A percentile compares a stretch with the other conserved stretches of the same genome.
These are phyloP conservation scores for Anguilla anguilla DNA, from an alignment of 2,797 vertebrate species.

Conservation along the genomic window DNA sequence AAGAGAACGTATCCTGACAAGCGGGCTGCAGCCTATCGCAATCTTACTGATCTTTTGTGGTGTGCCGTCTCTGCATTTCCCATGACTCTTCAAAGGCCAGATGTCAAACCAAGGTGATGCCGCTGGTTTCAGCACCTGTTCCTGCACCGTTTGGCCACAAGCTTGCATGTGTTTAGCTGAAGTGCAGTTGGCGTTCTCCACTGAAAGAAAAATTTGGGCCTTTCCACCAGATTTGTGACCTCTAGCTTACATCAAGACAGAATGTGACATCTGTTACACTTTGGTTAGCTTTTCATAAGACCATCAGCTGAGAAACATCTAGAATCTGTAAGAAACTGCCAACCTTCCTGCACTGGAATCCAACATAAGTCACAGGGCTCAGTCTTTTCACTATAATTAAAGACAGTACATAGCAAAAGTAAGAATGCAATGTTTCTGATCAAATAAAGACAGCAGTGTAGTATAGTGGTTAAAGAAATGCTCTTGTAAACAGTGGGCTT, in stretches of 20 bases:
- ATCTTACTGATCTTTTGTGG: neutral
- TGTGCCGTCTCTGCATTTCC: constrained; percentile 46
- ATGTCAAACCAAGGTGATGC: neutral
- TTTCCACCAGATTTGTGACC: neutral
- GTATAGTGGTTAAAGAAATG: constrained; percentile 3
- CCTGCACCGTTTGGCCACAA: too few species aligned
- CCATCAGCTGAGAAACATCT: neutral
- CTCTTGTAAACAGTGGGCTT: neutral
- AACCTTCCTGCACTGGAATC: neutral
- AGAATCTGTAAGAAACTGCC: neutral
- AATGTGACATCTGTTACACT: neutral
- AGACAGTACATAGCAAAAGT: neutral
- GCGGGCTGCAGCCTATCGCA: neutral
- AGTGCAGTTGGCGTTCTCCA: neutral
- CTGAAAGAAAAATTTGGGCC: neutral
- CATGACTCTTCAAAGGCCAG: constrained; percentile 53
- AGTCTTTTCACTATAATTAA: neutral
- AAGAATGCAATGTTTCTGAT: neutral
- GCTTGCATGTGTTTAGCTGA: neutral
- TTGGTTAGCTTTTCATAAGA: neutral
- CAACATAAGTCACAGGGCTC: neutral
- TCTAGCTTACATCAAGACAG: neutral
- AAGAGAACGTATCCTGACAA: neutral
- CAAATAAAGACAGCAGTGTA: neutral
- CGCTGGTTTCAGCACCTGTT: neutral